Evolutionary conservation across 1,140 invertebrate species (phyloP), one percentile per base, ranked within the genome.

Genomic region (Cotesia chilonis): DNA sequence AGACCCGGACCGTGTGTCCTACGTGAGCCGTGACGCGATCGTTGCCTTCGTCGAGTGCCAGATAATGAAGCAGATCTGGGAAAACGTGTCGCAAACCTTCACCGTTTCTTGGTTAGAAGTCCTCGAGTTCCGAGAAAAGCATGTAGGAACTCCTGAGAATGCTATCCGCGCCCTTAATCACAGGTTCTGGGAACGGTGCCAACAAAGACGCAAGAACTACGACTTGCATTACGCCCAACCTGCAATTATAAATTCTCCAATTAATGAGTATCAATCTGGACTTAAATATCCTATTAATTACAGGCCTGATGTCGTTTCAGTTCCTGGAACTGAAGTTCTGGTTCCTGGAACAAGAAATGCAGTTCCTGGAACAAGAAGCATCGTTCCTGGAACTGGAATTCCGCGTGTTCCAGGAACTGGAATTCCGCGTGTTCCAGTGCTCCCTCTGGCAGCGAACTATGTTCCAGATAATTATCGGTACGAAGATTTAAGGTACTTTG

Each of bases 31-130:
- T 59, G 94, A 97, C 85, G 94, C 94, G 3, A 89, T 96, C 72
- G 90, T 95, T n/a, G 95, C 95, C 20, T 94, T 94, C 84, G 94
- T 94, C 52, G 95, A 96, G 86, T 96, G 94, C 81, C 92, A 90
- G 88, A 91, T 92, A 78, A 88, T 92, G 84, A 89, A 89, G 14
- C 85, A 90, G 75, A 90, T 92, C 72, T 91, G 89, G 87, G 89
- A 91, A 79, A 87, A 87, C 54, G 87, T 92, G 2, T 86, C 88
- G 5, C 81, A 83, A 70, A 86, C 81, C 3, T 88, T 85, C 71
- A 86, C 84, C 20, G 83, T 90, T 68, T 89, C 88, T 2, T 93
- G 92, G 91, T 76, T 89, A 20, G 92, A 94, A 71, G 89, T 94
- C 5, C 81, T 92, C 66, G 87, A 91, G 59, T 91, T 91, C 81